Conservation (phyloP, 2,888 invertebrate species). For the Temnothorax ravouxi region DNA sequence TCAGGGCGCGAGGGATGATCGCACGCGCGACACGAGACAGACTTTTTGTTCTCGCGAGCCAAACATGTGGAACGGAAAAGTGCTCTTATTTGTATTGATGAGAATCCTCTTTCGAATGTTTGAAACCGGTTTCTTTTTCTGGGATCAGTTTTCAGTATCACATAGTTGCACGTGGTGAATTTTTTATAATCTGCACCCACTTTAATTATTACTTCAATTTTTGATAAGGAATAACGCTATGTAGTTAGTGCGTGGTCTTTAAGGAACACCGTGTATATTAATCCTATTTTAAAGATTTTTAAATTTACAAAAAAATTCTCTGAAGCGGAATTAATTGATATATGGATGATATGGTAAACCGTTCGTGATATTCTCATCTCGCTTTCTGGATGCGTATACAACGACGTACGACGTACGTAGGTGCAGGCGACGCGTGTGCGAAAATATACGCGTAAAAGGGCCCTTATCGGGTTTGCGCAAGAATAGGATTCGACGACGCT, state of each 20-base stretch:
- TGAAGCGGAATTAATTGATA: neutral
- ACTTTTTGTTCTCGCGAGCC: neutral
- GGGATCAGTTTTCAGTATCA: slow-evolving; percentile 1
- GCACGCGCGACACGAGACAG: slow-evolving; percentile 18
- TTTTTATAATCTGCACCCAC: neutral
- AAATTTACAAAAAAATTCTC: neutral
- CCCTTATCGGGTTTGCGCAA: slow-evolving; percentile 86
- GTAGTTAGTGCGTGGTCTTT: no score
- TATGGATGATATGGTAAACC: neutral
- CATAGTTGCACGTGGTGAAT: neutral
- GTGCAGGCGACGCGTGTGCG: slow-evolving; percentile 75
- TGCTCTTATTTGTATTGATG: neutral
- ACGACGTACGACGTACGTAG: neutral
- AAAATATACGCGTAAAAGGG: slow-evolving; percentile 82
- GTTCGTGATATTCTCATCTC: slow-evolving; percentile 18
- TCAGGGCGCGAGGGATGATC: slow-evolving; percentile 42
- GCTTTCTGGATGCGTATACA: neutral
- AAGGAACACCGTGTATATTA: no score
- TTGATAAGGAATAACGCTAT: no score
- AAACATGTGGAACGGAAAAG: slow-evolving; percentile 11
- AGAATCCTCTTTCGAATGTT: neutral
- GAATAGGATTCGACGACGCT: slow-evolving; percentile 86
- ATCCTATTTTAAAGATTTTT: neutral
- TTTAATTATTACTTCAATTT: neutral
- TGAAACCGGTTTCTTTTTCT: neutral